These are phyloP conservation scores for Lasioglossum lativentre DNA, from an alignment of 2,888 invertebrate genomes.

Conservation along the genomic window DNA sequence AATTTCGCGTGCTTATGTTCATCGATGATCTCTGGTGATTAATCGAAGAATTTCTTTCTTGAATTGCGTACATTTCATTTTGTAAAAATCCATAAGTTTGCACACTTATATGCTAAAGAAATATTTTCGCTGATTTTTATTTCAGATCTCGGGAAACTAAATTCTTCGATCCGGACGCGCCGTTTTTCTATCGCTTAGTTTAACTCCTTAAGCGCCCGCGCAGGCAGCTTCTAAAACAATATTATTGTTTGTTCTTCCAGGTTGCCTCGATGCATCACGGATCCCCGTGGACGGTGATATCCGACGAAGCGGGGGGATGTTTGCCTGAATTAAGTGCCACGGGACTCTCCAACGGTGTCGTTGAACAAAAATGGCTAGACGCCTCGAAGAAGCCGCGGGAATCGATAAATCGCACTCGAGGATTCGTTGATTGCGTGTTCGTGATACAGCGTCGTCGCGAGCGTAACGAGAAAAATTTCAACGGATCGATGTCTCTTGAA, in stretches of 20 bases:
- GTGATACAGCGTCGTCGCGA: neutral
- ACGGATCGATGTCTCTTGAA: neutral
- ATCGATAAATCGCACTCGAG: constrained; percentile 8
- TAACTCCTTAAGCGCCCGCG: neutral
- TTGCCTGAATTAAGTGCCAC: constrained; percentile 34
- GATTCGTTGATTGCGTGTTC: neutral
- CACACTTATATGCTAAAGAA: no score
- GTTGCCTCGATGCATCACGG: constrained; percentile 5
- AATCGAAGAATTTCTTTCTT: no score
- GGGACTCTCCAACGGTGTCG: constrained; percentile 1
- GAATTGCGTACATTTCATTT: no score
- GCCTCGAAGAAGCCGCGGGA: neutral
- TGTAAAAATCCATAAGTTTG: no score
- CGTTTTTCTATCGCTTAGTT: neutral
- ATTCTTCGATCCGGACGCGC: no score
- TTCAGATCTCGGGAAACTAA: no score
- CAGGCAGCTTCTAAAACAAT: constrained; percentile 20
- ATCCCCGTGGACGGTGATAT: constrained; percentile 12
- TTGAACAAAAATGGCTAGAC: neutral
- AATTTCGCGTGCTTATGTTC: no score
- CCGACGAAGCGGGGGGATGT: constrained; percentile 9
- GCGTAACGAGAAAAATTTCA: neutral
- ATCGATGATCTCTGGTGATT: no score
- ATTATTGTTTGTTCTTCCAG: constrained; percentile 31
- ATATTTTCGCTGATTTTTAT: no score